Percentiles rank a stretch among this genome's conserved stretches.
Evolutionary conservation across 92 coral and sea anemone genomes (phyloP).

Genomic region (Bergia puertoricense): DNA sequence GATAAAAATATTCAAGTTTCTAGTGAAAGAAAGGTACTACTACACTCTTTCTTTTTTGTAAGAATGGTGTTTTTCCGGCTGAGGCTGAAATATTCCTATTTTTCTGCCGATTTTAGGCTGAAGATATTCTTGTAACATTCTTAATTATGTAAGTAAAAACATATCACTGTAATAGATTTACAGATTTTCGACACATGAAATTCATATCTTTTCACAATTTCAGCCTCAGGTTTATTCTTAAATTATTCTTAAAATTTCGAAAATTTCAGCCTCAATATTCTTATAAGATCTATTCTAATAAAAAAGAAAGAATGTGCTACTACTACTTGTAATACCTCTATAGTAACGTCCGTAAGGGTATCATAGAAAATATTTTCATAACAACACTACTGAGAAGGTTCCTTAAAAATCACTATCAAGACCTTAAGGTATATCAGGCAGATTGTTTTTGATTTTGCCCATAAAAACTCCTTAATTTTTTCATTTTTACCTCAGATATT

Average conservation of each 20-base stretch:
- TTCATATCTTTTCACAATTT: not conserved
- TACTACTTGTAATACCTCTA: constrained; percentile 12
- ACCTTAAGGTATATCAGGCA: constrained; percentile 7
- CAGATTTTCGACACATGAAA: not conserved
- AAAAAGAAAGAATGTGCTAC: not conserved
- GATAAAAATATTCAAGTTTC: not conserved
- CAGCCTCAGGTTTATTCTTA: not conserved
- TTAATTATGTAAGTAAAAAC: not conserved
- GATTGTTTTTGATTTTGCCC: constrained; percentile 6
- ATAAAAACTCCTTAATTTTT: not conserved
- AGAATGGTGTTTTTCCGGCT: not conserved
- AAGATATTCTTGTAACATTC: not conserved
- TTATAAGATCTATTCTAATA: not conserved
- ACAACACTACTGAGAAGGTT: constrained; percentile 13
- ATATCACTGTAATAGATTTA: not conserved
- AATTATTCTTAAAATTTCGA: too few species aligned
- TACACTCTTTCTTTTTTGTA: too few species aligned
- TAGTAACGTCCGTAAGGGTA: constrained; percentile 14
- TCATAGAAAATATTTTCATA: constrained; percentile 12
- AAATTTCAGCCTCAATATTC: not conserved
- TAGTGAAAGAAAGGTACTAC: not conserved
- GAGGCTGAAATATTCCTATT: not conserved
- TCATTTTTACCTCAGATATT: not conserved
- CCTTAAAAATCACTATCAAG: constrained; percentile 2
- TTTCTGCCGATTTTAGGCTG: too few species aligned